A percentile compares a stretch with the other conserved stretches of the same genome.
Conservation (phyloP, 2,888 invertebrate genomes). For the Lymantria dispar region DNA sequence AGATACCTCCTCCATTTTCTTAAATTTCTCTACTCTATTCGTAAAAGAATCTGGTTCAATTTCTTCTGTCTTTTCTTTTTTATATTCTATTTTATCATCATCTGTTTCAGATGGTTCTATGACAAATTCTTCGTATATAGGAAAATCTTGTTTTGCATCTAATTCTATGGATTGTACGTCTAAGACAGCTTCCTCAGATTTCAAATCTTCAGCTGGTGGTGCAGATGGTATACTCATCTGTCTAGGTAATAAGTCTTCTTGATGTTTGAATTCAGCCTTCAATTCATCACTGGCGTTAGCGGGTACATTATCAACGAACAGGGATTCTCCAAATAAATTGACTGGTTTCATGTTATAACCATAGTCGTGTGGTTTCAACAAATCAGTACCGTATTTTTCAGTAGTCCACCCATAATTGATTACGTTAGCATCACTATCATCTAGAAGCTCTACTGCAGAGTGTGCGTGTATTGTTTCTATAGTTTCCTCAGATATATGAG, state of each 20-base stretch:
- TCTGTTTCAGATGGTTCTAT: constrained; percentile 70
- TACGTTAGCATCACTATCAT: constrained; percentile 32
- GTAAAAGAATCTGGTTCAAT: constrained; percentile 59
- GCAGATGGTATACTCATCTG: constrained; percentile 58
- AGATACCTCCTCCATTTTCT: constrained; percentile 49
- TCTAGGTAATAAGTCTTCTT: constrained; percentile 49
- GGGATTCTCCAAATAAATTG: constrained; percentile 51
- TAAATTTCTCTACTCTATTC: constrained; percentile 64
- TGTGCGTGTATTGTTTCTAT: constrained; percentile 61
- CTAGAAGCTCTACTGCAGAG: constrained; percentile 53
- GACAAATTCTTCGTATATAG: constrained; percentile 63
- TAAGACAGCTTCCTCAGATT: constrained; percentile 59
- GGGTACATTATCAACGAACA: constrained; percentile 54
- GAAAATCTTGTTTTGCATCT: constrained; percentile 72
- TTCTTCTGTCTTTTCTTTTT: constrained; percentile 44
- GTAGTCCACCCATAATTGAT: constrained; percentile 55
- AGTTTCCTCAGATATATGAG: constrained; percentile 62
- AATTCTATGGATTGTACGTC: constrained; percentile 72
- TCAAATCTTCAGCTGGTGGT: constrained; percentile 58
- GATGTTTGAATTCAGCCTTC: constrained; percentile 57
- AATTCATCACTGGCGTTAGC: constrained; percentile 64
- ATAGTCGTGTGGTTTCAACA: constrained; percentile 37
- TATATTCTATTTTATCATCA: constrained; percentile 64
- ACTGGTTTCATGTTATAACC: constrained; percentile 40
- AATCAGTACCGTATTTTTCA: constrained; percentile 14